A percentile compares a stretch with the other conserved stretches of the same genome.
Conservation (phyloP, 2,888 invertebrate genomes). For the Hetaerina titia region DNA sequence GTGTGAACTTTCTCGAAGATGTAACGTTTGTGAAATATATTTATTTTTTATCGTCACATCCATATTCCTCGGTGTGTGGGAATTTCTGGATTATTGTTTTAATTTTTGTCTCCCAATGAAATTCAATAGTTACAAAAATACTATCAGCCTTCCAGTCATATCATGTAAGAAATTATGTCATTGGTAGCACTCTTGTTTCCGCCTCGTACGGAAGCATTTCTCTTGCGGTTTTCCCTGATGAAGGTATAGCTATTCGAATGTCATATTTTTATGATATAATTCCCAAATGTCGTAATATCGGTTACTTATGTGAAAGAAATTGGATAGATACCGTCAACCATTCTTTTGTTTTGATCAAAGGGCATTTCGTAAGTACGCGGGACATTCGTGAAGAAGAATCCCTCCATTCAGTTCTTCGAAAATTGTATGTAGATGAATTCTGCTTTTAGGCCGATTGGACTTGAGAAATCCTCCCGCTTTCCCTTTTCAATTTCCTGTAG, state of each 20-base stretch:
- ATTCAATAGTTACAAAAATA: neutral
- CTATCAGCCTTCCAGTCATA: neutral
- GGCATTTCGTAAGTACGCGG: neutral
- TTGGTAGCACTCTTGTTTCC: neutral
- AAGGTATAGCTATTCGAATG: neutral
- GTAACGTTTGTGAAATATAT: no score
- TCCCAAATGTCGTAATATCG: neutral
- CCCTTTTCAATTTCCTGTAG: neutral
- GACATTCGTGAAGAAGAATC: neutral
- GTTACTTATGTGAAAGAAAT: neutral
- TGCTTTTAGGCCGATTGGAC: neutral
- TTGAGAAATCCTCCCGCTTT: neutral
- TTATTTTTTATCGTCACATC: no score
- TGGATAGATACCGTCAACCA: neutral
- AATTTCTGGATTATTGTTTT: neutral
- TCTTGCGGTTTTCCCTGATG: neutral
- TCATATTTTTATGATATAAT: neutral
- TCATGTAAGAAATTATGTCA: neutral
- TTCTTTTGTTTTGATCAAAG: conserved; percentile 3
- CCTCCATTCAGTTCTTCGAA: neutral
- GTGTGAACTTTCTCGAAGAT: no score
- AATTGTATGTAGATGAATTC: neutral
- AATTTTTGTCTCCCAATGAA: neutral
- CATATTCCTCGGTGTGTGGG: neutral
- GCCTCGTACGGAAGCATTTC: neutral